These are phyloP conservation scores for Campaea margaritaria DNA, from an alignment of 2,888 invertebrate species.

Conservation along the genomic window DNA sequence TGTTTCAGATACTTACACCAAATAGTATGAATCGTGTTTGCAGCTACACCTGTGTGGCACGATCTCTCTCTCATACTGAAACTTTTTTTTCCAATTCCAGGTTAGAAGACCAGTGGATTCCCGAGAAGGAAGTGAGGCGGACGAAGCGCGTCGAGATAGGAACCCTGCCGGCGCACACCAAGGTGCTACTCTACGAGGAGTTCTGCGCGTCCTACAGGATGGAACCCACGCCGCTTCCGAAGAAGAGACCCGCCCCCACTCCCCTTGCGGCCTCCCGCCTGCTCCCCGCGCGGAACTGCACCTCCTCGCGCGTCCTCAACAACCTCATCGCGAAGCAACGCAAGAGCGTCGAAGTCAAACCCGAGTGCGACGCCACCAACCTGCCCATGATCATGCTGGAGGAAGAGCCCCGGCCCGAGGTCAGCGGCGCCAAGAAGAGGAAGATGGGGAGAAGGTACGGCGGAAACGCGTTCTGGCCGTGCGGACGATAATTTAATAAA, in stretches of 20 bases:
- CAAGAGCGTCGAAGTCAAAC: conserved; percentile 40
- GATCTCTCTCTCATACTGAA: conserved; percentile 20
- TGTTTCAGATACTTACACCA: conserved; percentile 28
- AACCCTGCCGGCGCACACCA: conserved; percentile 76
- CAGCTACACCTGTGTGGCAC: conserved; percentile 78
- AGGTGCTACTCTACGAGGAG: conserved; percentile 81
- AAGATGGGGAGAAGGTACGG: conserved; percentile 75
- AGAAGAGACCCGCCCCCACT: conserved; percentile 34
- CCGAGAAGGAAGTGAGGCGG: conserved; percentile 88
- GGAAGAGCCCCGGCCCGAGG: conserved; percentile 48
- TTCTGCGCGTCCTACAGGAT: conserved; percentile 73
- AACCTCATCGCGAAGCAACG: conserved; percentile 64
- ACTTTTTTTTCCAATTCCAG: conserved; percentile 75
- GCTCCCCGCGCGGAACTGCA: conserved; percentile 63
- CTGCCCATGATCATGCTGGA: conserved; percentile 51
- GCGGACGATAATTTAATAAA: conserved; percentile 67
- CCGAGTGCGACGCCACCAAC: conserved; percentile 55
- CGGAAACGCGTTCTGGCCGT: conserved; percentile 77
- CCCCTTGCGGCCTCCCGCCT: conserved; percentile 39
- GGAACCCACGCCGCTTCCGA: conserved; percentile 32
- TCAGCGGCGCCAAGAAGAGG: conserved; percentile 76
- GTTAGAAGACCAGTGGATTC: conserved; percentile 94
- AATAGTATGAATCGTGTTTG: conserved; percentile 69
- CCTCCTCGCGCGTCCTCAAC: conserved; percentile 65
- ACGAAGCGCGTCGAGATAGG: conserved; percentile 86